phyloP scores from a whole-genome alignment of 2,113 vertebrate species.

The Hypanus sabinus region DNA sequence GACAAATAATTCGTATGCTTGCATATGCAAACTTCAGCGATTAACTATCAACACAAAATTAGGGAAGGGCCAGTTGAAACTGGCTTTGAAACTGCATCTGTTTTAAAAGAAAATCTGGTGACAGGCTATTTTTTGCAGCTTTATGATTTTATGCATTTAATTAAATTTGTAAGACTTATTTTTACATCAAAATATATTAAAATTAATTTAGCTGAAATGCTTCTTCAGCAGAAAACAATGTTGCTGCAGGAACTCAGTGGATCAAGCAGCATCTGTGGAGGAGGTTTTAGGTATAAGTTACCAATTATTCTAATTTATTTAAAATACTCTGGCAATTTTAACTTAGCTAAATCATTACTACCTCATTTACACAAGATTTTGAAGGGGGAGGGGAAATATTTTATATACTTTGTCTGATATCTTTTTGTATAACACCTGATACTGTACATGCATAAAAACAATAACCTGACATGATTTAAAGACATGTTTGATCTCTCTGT shows the following conservation, averaged over 20 bases:
- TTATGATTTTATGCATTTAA: not conserved
- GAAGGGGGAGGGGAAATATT: not conserved
- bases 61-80: not conserved
- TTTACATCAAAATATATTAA: not conserved
- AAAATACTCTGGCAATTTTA: not conserved
- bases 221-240: not conserved
- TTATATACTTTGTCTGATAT: not conserved
- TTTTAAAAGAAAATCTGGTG: not conserved
- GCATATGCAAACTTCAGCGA: constrained; percentile 42
- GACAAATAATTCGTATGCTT: constrained; percentile 53
- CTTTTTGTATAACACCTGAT: not conserved
- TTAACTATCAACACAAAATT: not conserved
- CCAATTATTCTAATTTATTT: not conserved
- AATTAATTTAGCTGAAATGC: too few species aligned
- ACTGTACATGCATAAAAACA: not conserved
- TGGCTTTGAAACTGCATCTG: not conserved
- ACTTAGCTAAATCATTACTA: not conserved
- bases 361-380: not conserved
- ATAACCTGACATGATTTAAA: not conserved
- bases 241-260: too few species aligned
- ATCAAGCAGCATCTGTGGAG: too few species aligned
- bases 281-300: not conserved
- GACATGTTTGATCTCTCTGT: not conserved
- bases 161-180: not conserved
- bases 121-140: not conserved